Evolutionary conservation across 2,888 invertebrate species (phyloP).

Genomic region (Drosophila colorata): DNA sequence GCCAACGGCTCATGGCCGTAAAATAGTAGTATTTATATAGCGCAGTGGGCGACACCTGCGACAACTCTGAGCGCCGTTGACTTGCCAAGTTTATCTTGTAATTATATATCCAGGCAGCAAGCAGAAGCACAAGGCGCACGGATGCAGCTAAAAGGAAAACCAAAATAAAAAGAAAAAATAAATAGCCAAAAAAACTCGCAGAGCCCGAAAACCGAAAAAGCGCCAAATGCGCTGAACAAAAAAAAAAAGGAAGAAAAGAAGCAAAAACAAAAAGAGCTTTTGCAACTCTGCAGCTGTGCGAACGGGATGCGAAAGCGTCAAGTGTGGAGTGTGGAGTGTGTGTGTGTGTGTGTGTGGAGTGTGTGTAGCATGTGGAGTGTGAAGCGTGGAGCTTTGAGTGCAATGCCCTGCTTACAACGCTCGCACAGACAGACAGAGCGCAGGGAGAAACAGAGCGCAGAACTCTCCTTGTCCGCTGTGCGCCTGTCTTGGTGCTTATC

Average conservation of each 20-base stretch:
- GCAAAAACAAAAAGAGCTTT: constrained; percentile 34
- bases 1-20: neutral
- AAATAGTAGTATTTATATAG: constrained; percentile 3
- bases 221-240: neutral
- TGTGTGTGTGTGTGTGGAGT: constrained; percentile 1
- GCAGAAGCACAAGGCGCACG: constrained; percentile 28
- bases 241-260: constrained; percentile 10
- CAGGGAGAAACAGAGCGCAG: constrained; percentile 21
- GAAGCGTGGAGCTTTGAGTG: constrained; percentile 58
- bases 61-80: constrained; percentile 65
- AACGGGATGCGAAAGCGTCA: constrained; percentile 38
- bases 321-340: neutral
- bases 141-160: constrained; percentile 1
- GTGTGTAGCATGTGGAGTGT: constrained; percentile 9
- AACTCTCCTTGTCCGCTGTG: constrained; percentile 62
- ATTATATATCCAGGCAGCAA: constrained; percentile 59
- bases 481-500: constrained; percentile 76
- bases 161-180: constrained; percentile 3
- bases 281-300: constrained; percentile 28
- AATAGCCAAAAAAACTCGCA: too few species aligned
- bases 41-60: constrained; percentile 43
- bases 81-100: constrained; percentile 72
- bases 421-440: constrained; percentile 25
- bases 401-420: constrained; percentile 79
- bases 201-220: constrained; percentile 12